Conservation (phyloP, 2,797 vertebrate genomes). For the Smutsia temminckii region DNA sequence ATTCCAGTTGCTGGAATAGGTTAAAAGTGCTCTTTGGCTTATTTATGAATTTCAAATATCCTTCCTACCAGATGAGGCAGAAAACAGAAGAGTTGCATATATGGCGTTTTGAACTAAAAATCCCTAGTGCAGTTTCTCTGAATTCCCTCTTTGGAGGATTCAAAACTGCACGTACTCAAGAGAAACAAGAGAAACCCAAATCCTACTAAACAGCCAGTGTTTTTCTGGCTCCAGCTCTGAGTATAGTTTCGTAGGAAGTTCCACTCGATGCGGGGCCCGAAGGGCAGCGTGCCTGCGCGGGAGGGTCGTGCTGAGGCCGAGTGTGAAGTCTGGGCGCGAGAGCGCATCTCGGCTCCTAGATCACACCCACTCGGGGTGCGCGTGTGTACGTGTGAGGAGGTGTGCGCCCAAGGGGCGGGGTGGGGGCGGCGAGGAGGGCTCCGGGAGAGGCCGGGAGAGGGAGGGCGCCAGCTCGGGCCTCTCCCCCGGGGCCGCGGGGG, state of each 20-base stretch:
- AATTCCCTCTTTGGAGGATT: background rate
- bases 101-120: background rate
- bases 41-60: conserved; percentile 4
- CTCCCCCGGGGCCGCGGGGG: background rate
- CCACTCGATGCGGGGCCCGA: background rate
- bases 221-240: background rate
- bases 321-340: background rate
- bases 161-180: background rate
- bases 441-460: background rate
- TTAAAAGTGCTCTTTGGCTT: background rate
- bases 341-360: conserved; percentile 30
- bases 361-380: conserved; percentile 57
- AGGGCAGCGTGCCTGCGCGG: background rate
- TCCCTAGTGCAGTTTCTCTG: background rate
- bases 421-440: conserved; percentile 9
- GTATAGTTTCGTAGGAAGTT: conserved; percentile 21
- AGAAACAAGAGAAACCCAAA: background rate
- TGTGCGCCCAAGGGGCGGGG: conserved; percentile 63
- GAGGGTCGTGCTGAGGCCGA: background rate
- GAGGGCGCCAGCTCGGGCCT: conserved; percentile 40
- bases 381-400: conserved; percentile 56
- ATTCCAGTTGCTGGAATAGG: background rate
- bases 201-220: background rate
- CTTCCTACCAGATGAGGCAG: background rate
- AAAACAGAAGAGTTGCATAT: background rate